Percentiles rank a stretch among this genome's conserved stretches.
phyloP scores from a whole-genome alignment of 2,113 vertebrate species.

The Delphinus delphis region DNA sequence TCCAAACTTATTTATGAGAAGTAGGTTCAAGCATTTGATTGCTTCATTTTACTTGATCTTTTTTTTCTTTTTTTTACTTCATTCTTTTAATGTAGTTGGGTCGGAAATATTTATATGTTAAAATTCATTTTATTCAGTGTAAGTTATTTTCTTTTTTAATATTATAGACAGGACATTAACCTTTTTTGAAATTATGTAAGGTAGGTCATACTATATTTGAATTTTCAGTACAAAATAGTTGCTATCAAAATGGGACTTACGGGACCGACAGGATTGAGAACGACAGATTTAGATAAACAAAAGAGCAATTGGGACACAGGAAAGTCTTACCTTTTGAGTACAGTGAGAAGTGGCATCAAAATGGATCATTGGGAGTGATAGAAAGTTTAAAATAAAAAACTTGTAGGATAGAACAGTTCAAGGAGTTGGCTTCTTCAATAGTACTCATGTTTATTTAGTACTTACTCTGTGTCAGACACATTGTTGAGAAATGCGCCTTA shows the following conservation, averaged over 20 bases:
- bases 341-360: not conserved
- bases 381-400: not conserved
- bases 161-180: not conserved
- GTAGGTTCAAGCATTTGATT: not conserved
- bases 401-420: not conserved
- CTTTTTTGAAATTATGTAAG: not conserved
- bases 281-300: not conserved
- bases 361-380: not conserved
- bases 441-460: not conserved
- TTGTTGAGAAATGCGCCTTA: not conserved
- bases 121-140: not conserved
- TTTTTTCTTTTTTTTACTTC: not conserved
- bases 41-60: not conserved
- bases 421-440: not conserved
- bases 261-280: not conserved
- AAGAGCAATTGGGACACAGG: not conserved
- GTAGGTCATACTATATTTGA: not conserved
- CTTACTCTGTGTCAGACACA: not conserved
- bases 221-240: constrained; percentile 4
- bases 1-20: not conserved
- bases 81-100: not conserved
- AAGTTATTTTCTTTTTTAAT: not conserved
- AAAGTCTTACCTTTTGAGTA: not conserved
- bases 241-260: not conserved
- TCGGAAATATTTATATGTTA: not conserved